Percentiles rank a stretch among this genome's conserved stretches.
Evolutionary conservation across 2,113 vertebrate species (phyloP).

Genomic region (Nymphicus hollandicus): DNA sequence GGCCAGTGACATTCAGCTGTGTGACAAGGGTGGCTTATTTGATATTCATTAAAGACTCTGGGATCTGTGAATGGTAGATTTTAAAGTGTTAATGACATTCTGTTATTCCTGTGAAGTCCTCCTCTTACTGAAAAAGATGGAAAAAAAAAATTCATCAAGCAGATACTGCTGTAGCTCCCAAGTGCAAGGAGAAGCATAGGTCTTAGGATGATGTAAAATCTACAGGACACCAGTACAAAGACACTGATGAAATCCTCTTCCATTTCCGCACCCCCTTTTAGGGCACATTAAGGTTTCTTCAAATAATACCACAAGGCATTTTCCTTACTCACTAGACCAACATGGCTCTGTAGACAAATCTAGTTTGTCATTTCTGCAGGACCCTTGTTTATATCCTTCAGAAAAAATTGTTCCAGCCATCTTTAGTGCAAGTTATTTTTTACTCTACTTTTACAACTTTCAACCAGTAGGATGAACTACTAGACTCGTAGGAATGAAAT

Average conservation of each 20-base stretch:
- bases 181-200: not conserved
- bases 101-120: not conserved
- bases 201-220: not conserved
- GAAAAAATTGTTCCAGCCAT: not conserved
- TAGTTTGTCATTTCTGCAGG: conserved; percentile 24
- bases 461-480: not conserved
- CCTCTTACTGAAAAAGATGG: not conserved
- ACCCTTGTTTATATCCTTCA: not conserved
- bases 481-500: not conserved
- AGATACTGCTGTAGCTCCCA: not conserved
- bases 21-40: not conserved
- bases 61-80: not conserved
- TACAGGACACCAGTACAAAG: not conserved
- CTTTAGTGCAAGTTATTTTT: not conserved
- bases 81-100: not conserved
- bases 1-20: not conserved
- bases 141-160: not conserved
- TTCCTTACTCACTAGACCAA: conserved; percentile 32
- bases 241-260: not conserved
- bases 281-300: not conserved
- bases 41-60: not conserved
- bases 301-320: conserved; percentile 23
- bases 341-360: not conserved
- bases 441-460: not conserved
- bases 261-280: not conserved